Evolutionary conservation across 2,888 invertebrate species (phyloP).

Genomic region (Argynnis bischoffii): DNA sequence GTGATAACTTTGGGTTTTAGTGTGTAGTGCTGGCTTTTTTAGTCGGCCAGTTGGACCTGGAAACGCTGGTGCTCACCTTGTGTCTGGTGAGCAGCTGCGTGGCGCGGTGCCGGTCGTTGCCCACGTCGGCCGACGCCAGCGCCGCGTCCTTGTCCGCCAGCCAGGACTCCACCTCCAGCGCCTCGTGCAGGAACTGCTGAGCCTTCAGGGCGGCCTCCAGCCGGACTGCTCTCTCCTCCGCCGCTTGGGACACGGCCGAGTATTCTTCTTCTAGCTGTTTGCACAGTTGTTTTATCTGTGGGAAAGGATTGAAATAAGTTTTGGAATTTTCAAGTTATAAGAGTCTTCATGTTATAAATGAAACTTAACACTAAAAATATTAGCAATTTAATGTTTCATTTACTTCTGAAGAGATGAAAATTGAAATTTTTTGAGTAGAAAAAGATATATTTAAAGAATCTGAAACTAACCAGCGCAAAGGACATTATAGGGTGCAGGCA

Average conservation of each 20-base stretch:
- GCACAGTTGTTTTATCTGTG: constrained; percentile 88
- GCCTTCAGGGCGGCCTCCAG: constrained; percentile 93
- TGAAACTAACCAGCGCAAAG: no score
- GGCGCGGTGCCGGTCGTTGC: constrained; percentile 94
- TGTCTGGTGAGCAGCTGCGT: constrained; percentile 97
- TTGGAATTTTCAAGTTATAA: no score
- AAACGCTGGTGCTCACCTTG: constrained; percentile 82
- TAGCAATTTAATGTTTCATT: no score
- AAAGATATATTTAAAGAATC: no score
- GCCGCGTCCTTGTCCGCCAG: constrained; percentile 93
- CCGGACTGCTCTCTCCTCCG: constrained; percentile 87
- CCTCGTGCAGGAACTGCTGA: constrained; percentile 96
- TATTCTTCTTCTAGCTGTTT: constrained; percentile 87
- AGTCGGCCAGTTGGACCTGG: no score
- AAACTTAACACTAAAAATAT: no score
- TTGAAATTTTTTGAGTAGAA: no score
- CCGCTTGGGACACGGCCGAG: constrained; percentile 87
- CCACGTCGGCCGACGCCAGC: constrained; percentile 91
- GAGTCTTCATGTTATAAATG: no score
- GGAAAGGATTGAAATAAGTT: background rate
- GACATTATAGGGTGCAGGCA: no score
- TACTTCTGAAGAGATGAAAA: no score
- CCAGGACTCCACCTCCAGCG: constrained; percentile 96
- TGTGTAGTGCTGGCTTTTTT: no score
- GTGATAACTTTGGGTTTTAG: no score